Base-by-base conservation (phyloP, 2,113 vertebrate species). In the Embiotoca jacksoni region DNA sequence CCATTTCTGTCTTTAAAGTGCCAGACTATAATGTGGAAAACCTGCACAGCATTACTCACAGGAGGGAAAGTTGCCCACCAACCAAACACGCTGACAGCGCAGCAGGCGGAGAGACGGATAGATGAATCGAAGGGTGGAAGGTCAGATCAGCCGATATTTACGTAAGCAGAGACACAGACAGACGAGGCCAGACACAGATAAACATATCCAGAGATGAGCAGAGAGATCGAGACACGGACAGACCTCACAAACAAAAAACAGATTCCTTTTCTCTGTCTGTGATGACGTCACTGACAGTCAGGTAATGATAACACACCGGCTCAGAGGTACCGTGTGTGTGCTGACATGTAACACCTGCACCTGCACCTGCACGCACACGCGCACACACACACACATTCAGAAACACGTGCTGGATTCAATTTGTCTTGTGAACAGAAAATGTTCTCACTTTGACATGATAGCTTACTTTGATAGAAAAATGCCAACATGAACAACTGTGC, bases 21-120 rank as follows among this genome's bases (percentile, higher is more conserved):
- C 3, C 55, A 39, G 56, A 68, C 30, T 15, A 5, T 1, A 49
- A 60, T 61, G 30, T 73, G 52, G 63, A 74, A 78, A 81, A 47
- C 6, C 14, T 13, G 6, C 4, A 32, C 33, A 30, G 62, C 41
- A 56, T 47, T 37, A 71, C 41, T 61, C 66, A 52, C 32, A n/a
- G 36, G 60, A 49, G 13, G 14, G n/a, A 54, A 68, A 73, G 36
- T 58, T 50, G 72, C 31, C 64, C 59, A 23, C 54, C 44, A 7
- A 60, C 8, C 62, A 85, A 87, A 83, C 72, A 64, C 32, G 74
- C 83, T 74, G 79, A 81, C 65, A 75, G 58, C 72, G 72, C 61
- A 61, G 49, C 66, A 47, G 37, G 56, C 36, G 67, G 81, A 65
- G 44, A 55, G 69, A 78, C 37, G 67, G 75, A 72, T 68, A 0